Evolutionary conservation across 2,888 invertebrate genomes (phyloP).

Genomic region (Neoitamus cyanurus): DNA sequence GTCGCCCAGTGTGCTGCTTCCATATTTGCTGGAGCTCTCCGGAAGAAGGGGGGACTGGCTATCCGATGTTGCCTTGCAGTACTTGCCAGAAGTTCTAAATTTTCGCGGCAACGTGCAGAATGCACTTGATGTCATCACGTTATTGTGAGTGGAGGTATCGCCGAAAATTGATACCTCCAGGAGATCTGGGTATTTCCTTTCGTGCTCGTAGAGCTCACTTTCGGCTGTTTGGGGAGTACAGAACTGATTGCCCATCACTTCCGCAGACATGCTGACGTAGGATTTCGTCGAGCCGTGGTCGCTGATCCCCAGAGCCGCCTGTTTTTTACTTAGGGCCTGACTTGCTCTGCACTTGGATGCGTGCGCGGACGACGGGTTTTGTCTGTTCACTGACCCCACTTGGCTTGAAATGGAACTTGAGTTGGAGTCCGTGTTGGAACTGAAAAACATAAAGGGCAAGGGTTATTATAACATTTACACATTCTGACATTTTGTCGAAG

Average conservation of each 20-base stretch:
- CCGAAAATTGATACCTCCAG: constrained; percentile 64
- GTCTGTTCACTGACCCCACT: constrained; percentile 62
- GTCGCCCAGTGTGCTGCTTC: constrained; percentile 76
- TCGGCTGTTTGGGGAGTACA: constrained; percentile 64
- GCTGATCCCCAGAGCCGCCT: not conserved
- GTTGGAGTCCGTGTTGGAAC: constrained; percentile 69
- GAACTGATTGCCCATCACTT: constrained; percentile 51
- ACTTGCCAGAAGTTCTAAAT: constrained; percentile 61
- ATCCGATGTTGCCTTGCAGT: constrained; percentile 69
- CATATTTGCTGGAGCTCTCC: constrained; percentile 73
- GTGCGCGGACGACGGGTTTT: constrained; percentile 36
- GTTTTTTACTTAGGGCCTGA: constrained; percentile 60
- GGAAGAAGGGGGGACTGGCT: constrained; percentile 80
- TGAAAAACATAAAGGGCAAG: constrained; percentile 58
- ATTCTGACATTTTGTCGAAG: too few species aligned
- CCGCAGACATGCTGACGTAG: not conserved
- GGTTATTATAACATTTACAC: too few species aligned
- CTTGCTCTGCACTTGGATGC: constrained; percentile 67
- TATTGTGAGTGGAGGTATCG: constrained; percentile 4
- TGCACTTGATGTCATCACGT: constrained; percentile 54
- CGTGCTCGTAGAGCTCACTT: constrained; percentile 61
- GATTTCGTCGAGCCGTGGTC: not conserved
- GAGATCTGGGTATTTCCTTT: constrained; percentile 64
- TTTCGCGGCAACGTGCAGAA: constrained; percentile 76
- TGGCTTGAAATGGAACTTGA: constrained; percentile 71